These are phyloP conservation scores for Phrynocephalus forsythii DNA, from an alignment of 2,797 vertebrate genomes.

Conservation along the genomic window DNA sequence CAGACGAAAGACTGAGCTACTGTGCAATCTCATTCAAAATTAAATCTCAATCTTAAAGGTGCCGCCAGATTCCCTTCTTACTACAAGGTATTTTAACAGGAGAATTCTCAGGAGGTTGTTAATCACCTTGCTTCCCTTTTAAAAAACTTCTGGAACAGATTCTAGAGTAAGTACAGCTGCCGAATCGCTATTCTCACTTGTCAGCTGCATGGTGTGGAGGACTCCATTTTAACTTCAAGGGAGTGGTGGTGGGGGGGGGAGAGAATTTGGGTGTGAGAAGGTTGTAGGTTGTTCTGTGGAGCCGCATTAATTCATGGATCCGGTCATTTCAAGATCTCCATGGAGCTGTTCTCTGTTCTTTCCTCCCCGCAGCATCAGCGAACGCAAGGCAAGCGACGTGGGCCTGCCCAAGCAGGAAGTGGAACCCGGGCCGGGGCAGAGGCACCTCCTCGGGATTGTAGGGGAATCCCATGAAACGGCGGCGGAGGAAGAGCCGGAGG, in stretches of 20 bases:
- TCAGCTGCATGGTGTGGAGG: neutral
- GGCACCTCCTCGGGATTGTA: slow-evolving; percentile 84
- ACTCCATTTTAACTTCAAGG: neutral
- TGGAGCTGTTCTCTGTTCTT: no score
- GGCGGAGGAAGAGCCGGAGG: slow-evolving; percentile 64
- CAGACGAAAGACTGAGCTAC: neutral
- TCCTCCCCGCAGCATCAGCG: slow-evolving; percentile 79
- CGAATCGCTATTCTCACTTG: neutral
- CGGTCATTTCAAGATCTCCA: neutral
- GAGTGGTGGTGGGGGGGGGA: neutral
- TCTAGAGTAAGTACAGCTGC: neutral
- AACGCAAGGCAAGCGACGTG: slow-evolving; percentile 74
- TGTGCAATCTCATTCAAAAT: neutral
- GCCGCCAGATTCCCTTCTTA: no score
- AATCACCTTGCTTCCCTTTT: neutral
- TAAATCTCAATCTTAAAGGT: no score
- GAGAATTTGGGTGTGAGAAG: neutral
- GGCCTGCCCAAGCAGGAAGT: slow-evolving; percentile 65
- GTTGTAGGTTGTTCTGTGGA: neutral
- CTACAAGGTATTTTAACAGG: no score
- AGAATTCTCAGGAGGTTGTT: neutral
- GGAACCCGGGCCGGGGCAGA: slow-evolving; percentile 70
- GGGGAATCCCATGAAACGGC: slow-evolving; percentile 56
- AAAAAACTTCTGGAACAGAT: neutral
- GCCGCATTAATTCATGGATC: neutral